Evolutionary conservation across 2,797 vertebrate species (phyloP).

Genomic region (Poliocrania exsul): DNA sequence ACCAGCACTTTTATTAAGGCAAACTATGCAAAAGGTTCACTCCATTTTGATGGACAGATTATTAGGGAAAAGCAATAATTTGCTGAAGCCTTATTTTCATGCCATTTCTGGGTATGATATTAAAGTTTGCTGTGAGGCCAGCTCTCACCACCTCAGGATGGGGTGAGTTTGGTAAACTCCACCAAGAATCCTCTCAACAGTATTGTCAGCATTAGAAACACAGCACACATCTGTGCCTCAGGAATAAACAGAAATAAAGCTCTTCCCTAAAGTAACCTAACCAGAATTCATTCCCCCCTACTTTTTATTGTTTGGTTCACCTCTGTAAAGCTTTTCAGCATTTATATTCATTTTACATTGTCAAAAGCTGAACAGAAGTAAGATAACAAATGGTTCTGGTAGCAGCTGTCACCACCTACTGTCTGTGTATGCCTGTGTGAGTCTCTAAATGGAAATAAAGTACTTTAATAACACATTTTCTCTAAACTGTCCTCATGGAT

Average conservation of each 20-base stretch:
- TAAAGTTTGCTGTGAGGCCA: not conserved
- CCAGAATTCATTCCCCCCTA: not conserved
- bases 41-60: slow-evolving; percentile 46
- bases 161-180: not conserved
- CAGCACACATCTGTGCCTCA: not conserved
- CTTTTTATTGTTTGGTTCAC: slow-evolving; percentile 59
- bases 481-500: slow-evolving; percentile 53
- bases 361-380: slow-evolving; percentile 63
- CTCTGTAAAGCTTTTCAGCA: slow-evolving; percentile 53
- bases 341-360: slow-evolving; percentile 59
- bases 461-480: slow-evolving; percentile 71
- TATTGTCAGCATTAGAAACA: not conserved
- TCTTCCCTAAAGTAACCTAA: slow-evolving; percentile 55
- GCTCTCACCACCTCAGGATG: not conserved
- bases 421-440: slow-evolving; percentile 65
- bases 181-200: not conserved
- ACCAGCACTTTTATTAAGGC: slow-evolving; percentile 55
- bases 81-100: slow-evolving; percentile 32
- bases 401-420: slow-evolving; percentile 68
- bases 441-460: slow-evolving; percentile 72
- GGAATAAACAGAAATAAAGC: slow-evolving; percentile 65
- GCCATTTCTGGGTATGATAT: slow-evolving; percentile 8
- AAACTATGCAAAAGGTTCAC: slow-evolving; percentile 22
- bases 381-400: slow-evolving; percentile 71
- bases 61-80: slow-evolving; percentile 46